phyloP scores from a whole-genome alignment of 2,888 invertebrate genomes.

The Drosophila formosana region DNA sequence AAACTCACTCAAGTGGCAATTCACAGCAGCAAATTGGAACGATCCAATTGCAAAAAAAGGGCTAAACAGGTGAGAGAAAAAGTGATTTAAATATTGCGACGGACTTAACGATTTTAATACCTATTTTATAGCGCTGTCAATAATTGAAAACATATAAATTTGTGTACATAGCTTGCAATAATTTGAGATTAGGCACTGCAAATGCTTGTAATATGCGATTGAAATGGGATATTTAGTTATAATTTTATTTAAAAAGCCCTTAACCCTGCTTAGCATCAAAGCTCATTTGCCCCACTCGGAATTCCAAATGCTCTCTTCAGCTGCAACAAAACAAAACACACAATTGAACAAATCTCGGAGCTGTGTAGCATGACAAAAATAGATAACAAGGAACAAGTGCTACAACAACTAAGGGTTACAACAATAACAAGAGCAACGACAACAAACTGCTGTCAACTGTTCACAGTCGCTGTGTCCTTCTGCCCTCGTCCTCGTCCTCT shows the following conservation, averaged over 20 bases:
- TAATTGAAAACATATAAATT: not conserved
- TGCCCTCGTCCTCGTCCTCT: conserved; percentile 12
- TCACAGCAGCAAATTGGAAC: conserved; percentile 43
- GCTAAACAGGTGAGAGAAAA: conserved; percentile 54
- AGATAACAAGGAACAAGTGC: conserved; percentile 27
- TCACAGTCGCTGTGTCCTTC: conserved; percentile 27
- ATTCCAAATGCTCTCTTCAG: conserved; percentile 32
- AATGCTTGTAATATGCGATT: not conserved
- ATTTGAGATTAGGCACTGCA: not conserved
- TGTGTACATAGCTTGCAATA: not conserved
- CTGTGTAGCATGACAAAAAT: conserved; percentile 29
- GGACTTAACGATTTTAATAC: not conserved
- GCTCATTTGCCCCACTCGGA: conserved; percentile 35
- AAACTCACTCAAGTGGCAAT: conserved; percentile 67
- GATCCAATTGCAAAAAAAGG: conserved; percentile 38
- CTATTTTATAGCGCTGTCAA: not conserved
- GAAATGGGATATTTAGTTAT: not conserved
- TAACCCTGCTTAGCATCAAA: conserved; percentile 24
- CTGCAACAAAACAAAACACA: conserved; percentile 11
- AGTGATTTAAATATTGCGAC: not conserved
- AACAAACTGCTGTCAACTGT: conserved; percentile 65
- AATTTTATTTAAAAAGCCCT: conserved; percentile 11
- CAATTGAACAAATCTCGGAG: conserved; percentile 43
- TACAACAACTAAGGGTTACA: conserved; percentile 34
- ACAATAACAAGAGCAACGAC: conserved; percentile 26